A percentile compares a stretch with the other conserved stretches of the same genome.
phyloP scores from a whole-genome alignment of 2,888 invertebrate species.

The Pheosia tremula region DNA sequence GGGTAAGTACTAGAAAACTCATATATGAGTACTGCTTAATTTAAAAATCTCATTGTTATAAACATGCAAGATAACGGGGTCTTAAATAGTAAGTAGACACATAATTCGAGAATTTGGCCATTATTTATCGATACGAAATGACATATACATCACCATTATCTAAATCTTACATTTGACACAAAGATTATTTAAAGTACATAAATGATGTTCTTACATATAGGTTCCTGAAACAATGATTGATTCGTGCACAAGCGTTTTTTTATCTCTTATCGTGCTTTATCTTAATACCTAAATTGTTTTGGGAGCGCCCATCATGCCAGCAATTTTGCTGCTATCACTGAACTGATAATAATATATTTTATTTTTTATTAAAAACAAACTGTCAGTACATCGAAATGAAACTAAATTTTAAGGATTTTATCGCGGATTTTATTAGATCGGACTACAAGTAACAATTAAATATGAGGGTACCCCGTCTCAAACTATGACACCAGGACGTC shows the following conservation, averaged over 20 bases:
- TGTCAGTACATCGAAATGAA: no score
- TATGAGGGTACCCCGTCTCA: no score
- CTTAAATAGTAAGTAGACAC: not conserved
- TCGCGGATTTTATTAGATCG: no score
- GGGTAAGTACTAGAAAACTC: no score
- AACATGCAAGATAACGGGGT: no score
- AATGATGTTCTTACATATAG: not conserved
- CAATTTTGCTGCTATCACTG: not conserved
- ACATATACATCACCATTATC: not conserved
- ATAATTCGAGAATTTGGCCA: not conserved
- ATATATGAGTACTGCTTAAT: no score
- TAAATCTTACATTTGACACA: not conserved
- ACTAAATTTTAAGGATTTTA: no score
- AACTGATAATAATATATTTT: not conserved
- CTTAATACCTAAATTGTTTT: slow-evolving; percentile 13
- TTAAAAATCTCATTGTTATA: no score
- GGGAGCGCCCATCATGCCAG: slow-evolving; percentile 3
- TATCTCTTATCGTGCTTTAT: slow-evolving; percentile 15
- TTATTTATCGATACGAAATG: not conserved
- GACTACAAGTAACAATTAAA: no score
- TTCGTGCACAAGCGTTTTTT: slow-evolving; percentile 14
- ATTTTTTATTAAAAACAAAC: not conserved
- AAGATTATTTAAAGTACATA: not conserved
- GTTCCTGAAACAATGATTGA: slow-evolving; percentile 15
- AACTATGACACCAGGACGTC: no score